Conservation (phyloP, 1,140 invertebrate genomes). For the Heliconius hermathena region DNA sequence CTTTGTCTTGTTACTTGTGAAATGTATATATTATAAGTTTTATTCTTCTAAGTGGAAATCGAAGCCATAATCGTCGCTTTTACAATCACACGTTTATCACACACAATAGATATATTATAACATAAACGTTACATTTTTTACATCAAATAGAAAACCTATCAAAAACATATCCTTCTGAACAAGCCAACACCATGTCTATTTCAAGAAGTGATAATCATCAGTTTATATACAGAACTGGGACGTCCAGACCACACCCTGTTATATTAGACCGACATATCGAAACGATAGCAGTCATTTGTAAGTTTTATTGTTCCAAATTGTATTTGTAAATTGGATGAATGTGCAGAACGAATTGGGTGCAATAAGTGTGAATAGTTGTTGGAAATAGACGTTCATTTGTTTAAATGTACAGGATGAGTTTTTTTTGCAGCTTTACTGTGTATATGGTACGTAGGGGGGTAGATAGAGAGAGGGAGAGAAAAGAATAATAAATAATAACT, state of each 20-base stretch:
- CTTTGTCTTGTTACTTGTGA: too few species aligned
- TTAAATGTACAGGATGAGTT: not conserved
- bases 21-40: too few species aligned
- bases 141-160: too few species aligned
- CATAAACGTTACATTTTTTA: too few species aligned
- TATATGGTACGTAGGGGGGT: too few species aligned
- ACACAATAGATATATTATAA: too few species aligned
- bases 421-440: not conserved
- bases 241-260: not conserved
- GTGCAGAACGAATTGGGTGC: not conserved
- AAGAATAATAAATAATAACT: too few species aligned
- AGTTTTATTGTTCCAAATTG: conserved; percentile 16
- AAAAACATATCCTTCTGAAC: too few species aligned
- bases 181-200: not conserved
- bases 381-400: not conserved
- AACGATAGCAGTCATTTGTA: not conserved
- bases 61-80: too few species aligned
- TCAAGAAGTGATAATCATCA: conserved; percentile 12
- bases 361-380: not conserved
- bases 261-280: not conserved
- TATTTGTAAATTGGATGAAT: conserved; percentile 7
- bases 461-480: not conserved
- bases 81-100: too few species aligned
- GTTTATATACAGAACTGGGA: not conserved
- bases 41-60: too few species aligned